phyloP scores from a whole-genome alignment of 2,797 vertebrate species.

The Gymnocypris eckloni region DNA sequence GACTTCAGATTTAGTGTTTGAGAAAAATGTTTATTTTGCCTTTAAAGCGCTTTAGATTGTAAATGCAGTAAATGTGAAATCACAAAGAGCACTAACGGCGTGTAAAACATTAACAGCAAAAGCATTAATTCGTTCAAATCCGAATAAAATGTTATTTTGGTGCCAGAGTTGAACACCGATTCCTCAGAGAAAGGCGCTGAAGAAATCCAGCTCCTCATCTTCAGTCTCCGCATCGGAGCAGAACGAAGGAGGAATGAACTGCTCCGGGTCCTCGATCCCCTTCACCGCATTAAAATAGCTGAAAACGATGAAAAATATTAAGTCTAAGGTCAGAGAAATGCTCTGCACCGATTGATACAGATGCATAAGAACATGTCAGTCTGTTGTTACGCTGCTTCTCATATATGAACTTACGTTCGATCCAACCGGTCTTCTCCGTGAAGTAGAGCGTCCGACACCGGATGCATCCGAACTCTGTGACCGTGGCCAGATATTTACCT shows the following conservation, averaged over 20 bases:
- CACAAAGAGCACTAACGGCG: not conserved
- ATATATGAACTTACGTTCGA: constrained; percentile 46
- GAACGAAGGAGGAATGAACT: constrained; percentile 71
- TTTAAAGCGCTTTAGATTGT: not conserved
- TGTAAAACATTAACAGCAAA: not conserved
- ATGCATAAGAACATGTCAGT: not conserved
- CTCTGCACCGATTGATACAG: not conserved
- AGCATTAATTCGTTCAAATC: not conserved
- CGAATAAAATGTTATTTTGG: accelerated
- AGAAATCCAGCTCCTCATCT: constrained; percentile 51
- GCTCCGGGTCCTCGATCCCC: constrained; percentile 66
- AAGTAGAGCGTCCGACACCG: constrained; percentile 54
- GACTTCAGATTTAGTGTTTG: not conserved
- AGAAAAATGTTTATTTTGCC: not conserved
- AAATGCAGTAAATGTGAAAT: too few species aligned
- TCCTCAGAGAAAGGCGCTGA: constrained; percentile 57
- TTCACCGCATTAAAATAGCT: constrained; percentile 72
- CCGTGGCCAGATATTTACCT: constrained; percentile 67
- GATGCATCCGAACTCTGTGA: constrained; percentile 78
- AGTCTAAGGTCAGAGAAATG: not conserved
- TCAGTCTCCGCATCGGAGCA: constrained; percentile 55
- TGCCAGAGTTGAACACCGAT: not conserved
- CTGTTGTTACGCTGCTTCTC: too few species aligned
- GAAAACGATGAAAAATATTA: too few species aligned
- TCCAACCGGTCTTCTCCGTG: constrained; percentile 62